phyloP scores from a whole-genome alignment of 2,797 vertebrate species.

The Gymnothorax reevesii region DNA sequence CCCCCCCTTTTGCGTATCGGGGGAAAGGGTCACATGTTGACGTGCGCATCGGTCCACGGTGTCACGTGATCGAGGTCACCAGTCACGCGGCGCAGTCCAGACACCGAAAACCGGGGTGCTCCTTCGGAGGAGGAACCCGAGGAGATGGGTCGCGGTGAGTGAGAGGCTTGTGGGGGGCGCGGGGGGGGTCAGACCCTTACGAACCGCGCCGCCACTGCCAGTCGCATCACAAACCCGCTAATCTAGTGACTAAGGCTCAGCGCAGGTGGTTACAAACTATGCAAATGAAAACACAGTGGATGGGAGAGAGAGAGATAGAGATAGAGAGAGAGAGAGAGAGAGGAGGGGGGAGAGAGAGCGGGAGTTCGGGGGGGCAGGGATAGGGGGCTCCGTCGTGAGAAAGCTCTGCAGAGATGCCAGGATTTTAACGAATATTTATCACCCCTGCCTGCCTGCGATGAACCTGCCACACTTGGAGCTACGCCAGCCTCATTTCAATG shows the following conservation, averaged over 20 bases:
- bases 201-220: background rate
- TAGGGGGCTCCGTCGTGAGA: conserved; percentile 30
- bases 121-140: conserved; percentile 27
- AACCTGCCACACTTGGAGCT: conserved; percentile 56
- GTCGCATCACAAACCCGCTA: conserved; percentile 53
- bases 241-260: conserved; percentile 50
- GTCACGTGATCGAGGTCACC: conserved; percentile 63
- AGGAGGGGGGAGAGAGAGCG: background rate
- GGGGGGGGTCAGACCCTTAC: background rate
- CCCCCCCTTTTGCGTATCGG: conserved; percentile 51
- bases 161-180: background rate
- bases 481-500: conserved; percentile 63
- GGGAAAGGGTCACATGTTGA: conserved; percentile 63
- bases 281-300: conserved; percentile 54
- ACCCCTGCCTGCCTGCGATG: conserved; percentile 38
- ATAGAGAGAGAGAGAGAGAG: background rate
- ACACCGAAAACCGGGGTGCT: conserved; percentile 29
- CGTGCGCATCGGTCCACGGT: conserved; percentile 49
- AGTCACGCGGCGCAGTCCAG: conserved; percentile 53
- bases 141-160: background rate
- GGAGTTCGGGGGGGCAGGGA: background rate
- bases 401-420: conserved; percentile 43
- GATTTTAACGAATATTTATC: conserved; percentile 66
- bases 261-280: conserved; percentile 54
- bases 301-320: background rate